These are phyloP conservation scores for Hirtodrosophila duncani DNA, from an alignment of 2,888 invertebrate species.

Conservation along the genomic window DNA sequence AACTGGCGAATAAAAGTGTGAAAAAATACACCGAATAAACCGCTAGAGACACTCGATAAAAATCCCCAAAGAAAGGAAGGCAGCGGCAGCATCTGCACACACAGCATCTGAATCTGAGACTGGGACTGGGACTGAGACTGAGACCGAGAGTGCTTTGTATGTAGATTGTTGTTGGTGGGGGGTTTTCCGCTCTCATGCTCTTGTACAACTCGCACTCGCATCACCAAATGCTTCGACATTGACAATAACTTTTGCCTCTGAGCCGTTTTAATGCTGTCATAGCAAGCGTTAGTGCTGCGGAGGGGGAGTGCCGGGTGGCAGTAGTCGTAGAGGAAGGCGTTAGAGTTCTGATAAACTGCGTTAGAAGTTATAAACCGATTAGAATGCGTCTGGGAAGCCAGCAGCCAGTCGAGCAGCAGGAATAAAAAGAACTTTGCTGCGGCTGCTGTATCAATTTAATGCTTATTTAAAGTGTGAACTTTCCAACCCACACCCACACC, in stretches of 20 bases:
- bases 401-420: conserved; percentile 6
- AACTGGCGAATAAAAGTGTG: conserved; percentile 39
- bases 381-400: conserved; percentile 40
- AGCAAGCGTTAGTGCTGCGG: neutral
- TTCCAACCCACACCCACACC: conserved; percentile 7
- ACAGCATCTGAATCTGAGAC: too few species aligned
- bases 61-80: conserved; percentile 3
- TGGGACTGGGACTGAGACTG: too few species aligned
- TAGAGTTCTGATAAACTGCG: conserved; percentile 55
- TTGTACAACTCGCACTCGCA: neutral
- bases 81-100: too few species aligned
- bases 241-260: conserved; percentile 61
- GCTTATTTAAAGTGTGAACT: conserved; percentile 53
- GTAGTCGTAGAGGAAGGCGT: conserved; percentile 24
- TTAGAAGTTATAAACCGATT: conserved; percentile 71
- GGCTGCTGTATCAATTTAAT: conserved; percentile 62
- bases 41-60: conserved; percentile 9
- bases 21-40: conserved; percentile 17
- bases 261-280: conserved; percentile 31
- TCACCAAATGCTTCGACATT: conserved; percentile 30
- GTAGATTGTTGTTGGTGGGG: conserved; percentile 19
- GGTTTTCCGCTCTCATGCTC: neutral
- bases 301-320: conserved; percentile 1
- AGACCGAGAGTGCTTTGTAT: conserved; percentile 20
- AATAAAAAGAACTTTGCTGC: conserved; percentile 2